These are phyloP conservation scores for Aphodius sticticus DNA, from an alignment of 2,888 invertebrate species.

Conservation along the genomic window DNA sequence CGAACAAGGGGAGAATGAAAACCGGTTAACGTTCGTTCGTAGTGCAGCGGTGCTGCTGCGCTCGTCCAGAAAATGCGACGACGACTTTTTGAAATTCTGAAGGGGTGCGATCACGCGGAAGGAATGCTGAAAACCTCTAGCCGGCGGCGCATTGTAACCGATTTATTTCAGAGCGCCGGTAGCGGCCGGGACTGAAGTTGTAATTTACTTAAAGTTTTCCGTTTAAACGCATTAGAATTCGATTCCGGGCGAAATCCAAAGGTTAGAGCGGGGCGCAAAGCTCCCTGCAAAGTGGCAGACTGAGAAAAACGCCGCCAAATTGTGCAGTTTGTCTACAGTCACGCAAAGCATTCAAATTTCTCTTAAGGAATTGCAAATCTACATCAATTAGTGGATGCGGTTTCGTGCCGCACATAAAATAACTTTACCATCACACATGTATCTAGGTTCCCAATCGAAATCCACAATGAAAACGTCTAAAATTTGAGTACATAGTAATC, in stretches of 20 bases:
- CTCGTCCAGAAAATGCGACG: not conserved
- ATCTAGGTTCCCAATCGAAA: too few species aligned
- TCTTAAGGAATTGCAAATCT: not conserved
- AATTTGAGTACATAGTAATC: too few species aligned
- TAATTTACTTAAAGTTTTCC: constrained; percentile 4
- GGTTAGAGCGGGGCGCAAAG: not conserved
- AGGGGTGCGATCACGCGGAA: not conserved
- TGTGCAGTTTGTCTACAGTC: not conserved
- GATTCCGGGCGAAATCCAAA: constrained; percentile 4
- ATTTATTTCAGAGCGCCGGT: not conserved
- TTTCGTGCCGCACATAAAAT: not conserved
- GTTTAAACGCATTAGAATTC: not conserved
- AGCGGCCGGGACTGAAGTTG: not conserved
- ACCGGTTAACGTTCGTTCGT: not conserved
- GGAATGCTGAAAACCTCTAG: not conserved
- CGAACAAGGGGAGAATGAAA: not conserved
- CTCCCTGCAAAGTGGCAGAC: not conserved
- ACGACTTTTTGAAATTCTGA: not conserved
- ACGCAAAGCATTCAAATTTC: not conserved
- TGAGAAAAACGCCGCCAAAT: not conserved
- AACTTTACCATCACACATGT: too few species aligned
- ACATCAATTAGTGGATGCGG: not conserved
- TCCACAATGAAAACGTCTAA: too few species aligned
- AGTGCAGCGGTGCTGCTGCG: not conserved
- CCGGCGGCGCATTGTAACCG: not conserved